phyloP scores from a whole-genome alignment of 2,113 vertebrate species.

The Agapornis roseicollis region DNA sequence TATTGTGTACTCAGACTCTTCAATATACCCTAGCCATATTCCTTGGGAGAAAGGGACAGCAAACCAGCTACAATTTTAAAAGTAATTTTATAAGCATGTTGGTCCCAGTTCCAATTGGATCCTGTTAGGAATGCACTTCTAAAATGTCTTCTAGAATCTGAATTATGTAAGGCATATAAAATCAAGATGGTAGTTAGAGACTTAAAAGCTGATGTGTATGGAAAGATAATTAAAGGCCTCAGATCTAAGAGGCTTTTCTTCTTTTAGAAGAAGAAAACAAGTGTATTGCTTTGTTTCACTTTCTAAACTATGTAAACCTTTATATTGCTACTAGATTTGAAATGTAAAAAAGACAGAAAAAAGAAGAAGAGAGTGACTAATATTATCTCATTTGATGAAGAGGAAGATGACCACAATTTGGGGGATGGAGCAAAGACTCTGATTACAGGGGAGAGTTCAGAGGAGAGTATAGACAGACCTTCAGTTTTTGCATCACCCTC shows the following conservation, averaged over 20 bases:
- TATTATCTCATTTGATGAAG: constrained; percentile 95
- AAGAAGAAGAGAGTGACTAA: constrained; percentile 96
- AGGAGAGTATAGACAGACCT: constrained; percentile 72
- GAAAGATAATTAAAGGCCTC: background rate
- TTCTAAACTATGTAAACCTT: background rate
- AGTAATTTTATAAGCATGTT: background rate
- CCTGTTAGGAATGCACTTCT: background rate
- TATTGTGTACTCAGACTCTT: background rate
- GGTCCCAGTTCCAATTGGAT: background rate
- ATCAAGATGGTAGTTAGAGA: background rate
- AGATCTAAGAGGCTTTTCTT: background rate
- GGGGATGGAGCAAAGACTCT: constrained; percentile 49
- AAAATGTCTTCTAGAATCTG: background rate
- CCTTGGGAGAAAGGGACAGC: background rate
- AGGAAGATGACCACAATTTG: constrained; percentile 81
- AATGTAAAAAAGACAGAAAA: constrained; percentile 85
- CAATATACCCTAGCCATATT: background rate
- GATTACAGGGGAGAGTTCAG: constrained; percentile 68
- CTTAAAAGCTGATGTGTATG: background rate
- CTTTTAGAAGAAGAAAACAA: background rate
- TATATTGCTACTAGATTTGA: constrained; percentile 77
- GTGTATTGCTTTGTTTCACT: background rate
- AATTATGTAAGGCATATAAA: background rate
- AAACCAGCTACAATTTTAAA: background rate
- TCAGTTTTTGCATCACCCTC: constrained; percentile 50